Percentiles rank a stretch among this genome's conserved stretches.
phyloP scores from a whole-genome alignment of 1,140 invertebrate genomes.

The Ceratina australensis region DNA sequence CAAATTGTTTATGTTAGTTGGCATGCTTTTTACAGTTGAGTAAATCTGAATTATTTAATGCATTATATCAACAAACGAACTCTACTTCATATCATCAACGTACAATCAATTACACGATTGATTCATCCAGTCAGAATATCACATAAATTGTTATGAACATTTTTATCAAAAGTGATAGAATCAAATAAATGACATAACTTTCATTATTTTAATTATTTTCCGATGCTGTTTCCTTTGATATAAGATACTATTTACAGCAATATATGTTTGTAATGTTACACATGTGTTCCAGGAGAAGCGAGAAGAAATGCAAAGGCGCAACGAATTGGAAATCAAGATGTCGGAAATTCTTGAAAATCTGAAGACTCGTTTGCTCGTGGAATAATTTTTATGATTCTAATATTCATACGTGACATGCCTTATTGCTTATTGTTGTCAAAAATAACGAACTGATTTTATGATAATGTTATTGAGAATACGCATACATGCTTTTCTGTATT shows the following conservation, averaged over 20 bases:
- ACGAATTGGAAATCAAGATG: slow-evolving; percentile 69
- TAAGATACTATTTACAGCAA: background rate
- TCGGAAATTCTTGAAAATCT: slow-evolving; percentile 70
- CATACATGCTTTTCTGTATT: background rate
- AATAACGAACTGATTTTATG: background rate
- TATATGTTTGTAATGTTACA: background rate
- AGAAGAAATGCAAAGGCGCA: slow-evolving; percentile 56
- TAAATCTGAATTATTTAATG: background rate
- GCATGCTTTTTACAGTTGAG: background rate
- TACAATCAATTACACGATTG: background rate
- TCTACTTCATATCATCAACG: background rate
- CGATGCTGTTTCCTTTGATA: background rate
- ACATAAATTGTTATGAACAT: background rate
- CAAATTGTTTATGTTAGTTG: background rate
- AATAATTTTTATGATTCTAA: slow-evolving; percentile 47
- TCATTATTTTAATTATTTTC: background rate
- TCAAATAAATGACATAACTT: background rate
- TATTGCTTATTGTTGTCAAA: background rate
- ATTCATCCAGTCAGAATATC: background rate
- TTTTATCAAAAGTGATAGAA: background rate
- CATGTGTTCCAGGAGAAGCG: slow-evolving; percentile 67
- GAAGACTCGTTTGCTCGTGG: slow-evolving; percentile 68
- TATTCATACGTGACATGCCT: background rate
- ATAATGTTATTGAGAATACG: background rate
- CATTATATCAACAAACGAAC: too few species aligned